Percentiles rank a stretch among this genome's conserved stretches.
phyloP scores from a whole-genome alignment of 2,113 vertebrate genomes.

The Plestiodon gilberti region DNA sequence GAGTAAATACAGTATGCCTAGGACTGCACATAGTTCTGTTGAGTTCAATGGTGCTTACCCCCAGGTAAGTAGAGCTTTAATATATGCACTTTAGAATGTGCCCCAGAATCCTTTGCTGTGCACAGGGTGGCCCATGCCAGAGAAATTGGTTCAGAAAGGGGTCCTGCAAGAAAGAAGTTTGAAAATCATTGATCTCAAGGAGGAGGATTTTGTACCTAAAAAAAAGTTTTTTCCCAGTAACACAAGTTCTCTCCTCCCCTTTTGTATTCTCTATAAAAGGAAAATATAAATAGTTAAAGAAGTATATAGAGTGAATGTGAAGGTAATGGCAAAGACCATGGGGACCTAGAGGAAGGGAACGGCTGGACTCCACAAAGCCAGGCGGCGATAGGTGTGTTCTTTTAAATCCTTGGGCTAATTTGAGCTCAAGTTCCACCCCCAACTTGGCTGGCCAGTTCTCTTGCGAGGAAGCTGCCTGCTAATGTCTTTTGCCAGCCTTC shows the following conservation, averaged over 20 bases:
- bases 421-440: not conserved
- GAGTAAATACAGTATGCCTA: no score
- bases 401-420: not conserved
- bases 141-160: no score
- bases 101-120: not conserved
- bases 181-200: no score
- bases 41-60: no score
- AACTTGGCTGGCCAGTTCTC: not conserved
- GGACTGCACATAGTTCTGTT: no score
- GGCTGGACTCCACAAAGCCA: not conserved
- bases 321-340: not conserved
- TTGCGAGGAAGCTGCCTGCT: not conserved
- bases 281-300: not conserved
- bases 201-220: no score
- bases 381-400: not conserved
- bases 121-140: not conserved
- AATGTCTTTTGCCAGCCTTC: not conserved
- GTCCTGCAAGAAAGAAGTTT: no score
- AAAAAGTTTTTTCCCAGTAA: no score
- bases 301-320: not conserved
- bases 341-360: not conserved
- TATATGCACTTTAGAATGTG: not conserved
- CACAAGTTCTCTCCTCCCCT: not conserved
- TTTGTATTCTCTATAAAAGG: not conserved
- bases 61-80: no score